A percentile compares a stretch with the other conserved stretches of the same genome.
phyloP scores from a whole-genome alignment of 1,140 invertebrate species.

The Pollicipes pollicipes region DNA sequence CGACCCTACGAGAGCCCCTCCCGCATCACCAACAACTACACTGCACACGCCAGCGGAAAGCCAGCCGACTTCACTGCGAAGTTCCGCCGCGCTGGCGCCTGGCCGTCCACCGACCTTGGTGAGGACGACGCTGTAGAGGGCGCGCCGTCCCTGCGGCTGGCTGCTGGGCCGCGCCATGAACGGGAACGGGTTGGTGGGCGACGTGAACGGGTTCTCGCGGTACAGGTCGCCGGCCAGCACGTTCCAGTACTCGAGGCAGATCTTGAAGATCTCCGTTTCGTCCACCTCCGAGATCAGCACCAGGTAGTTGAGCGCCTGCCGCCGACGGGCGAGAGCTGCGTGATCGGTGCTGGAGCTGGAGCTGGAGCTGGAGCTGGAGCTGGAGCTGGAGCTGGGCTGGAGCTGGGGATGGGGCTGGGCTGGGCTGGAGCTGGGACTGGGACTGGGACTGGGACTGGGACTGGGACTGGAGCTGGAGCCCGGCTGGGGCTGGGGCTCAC shows the following conservation, averaged over 20 bases:
- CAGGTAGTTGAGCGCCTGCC: conserved; percentile 70
- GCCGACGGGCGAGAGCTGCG: conserved; percentile 15
- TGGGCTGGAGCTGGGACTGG: too few species aligned
- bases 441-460: too few species aligned
- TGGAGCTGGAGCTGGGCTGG: too few species aligned
- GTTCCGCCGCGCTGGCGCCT: too few species aligned
- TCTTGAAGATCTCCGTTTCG: conserved; percentile 99
- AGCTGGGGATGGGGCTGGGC: too few species aligned
- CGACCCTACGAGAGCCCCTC: too few species aligned
- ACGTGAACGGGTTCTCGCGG: conserved; percentile 31
- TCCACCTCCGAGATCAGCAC: conserved; percentile 96
- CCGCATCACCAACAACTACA: too few species aligned
- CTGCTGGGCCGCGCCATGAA: not conserved
- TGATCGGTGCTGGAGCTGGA: not conserved
- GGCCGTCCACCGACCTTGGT: not conserved
- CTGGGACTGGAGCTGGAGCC: too few species aligned
- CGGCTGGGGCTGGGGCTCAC: too few species aligned
- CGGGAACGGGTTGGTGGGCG: conserved; percentile 12
- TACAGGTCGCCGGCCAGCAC: conserved; percentile 78
- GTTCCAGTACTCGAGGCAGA: conserved; percentile 99
- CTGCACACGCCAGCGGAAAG: too few species aligned
- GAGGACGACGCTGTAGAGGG: conserved; percentile 10
- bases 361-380: too few species aligned
- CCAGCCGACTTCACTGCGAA: too few species aligned
- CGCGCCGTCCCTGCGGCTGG: not conserved